phyloP scores from a whole-genome alignment of 2,888 invertebrate species.

The Atethmia centrago region DNA sequence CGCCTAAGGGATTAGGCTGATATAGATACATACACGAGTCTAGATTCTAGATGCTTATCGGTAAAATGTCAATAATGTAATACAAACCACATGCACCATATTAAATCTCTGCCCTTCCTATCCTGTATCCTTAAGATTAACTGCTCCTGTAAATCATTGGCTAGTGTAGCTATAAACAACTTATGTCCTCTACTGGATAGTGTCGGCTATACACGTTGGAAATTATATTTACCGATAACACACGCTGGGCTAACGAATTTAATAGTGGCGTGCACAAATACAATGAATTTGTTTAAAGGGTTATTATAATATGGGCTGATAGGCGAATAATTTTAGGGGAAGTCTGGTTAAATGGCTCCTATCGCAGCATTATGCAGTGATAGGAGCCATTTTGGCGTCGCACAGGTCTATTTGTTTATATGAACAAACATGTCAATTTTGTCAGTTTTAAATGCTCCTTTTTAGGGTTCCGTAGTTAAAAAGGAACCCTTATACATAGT shows the following conservation, averaged over 20 bases:
- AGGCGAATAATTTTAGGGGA: neutral
- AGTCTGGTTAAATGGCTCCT: neutral
- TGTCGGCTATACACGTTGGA: slow-evolving; percentile 25
- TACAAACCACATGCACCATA: neutral
- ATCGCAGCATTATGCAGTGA: no score
- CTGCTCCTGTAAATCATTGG: slow-evolving; percentile 58
- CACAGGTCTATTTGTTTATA: no score
- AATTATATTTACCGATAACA: slow-evolving; percentile 45
- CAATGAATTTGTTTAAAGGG: slow-evolving; percentile 15
- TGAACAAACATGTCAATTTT: no score
- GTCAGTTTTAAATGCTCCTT: no score
- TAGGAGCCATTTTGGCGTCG: no score
- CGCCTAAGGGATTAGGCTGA: no score
- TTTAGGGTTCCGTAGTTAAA: no score
- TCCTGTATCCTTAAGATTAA: slow-evolving; percentile 41
- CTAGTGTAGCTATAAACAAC: slow-evolving; percentile 62
- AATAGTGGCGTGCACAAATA: slow-evolving; percentile 14
- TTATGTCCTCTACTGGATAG: slow-evolving; percentile 26
- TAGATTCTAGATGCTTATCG: neutral
- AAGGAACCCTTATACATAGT: no score
- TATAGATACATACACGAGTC: neutral
- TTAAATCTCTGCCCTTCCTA: neutral
- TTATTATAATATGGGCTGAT: neutral
- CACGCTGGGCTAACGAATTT: slow-evolving; percentile 31
- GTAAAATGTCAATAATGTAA: neutral